These are phyloP conservation scores for Tapera naevia DNA, from an alignment of 2,797 vertebrate genomes.

Conservation along the genomic window DNA sequence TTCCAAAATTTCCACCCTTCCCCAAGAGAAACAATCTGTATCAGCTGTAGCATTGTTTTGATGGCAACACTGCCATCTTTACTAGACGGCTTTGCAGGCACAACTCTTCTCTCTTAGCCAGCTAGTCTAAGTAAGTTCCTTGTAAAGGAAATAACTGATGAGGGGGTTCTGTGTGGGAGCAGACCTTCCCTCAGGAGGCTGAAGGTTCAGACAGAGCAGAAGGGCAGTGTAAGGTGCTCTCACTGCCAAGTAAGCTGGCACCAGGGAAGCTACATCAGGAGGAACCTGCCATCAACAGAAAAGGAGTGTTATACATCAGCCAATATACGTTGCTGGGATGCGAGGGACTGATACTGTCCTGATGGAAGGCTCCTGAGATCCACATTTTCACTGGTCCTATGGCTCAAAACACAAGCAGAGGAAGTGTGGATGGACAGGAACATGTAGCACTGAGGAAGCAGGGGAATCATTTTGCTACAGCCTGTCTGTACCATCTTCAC, in stretches of 20 bases:
- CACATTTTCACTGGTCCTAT: not conserved
- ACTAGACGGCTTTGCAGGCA: not conserved
- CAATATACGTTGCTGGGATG: not conserved
- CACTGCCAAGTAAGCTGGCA: not conserved
- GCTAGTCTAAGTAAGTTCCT: not conserved
- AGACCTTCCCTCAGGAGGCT: not conserved
- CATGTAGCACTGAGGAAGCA: not conserved
- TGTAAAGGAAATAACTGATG: not conserved
- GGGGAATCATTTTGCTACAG: not conserved
- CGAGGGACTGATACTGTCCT: not conserved
- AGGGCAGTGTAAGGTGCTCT: not conserved
- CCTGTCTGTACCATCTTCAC: not conserved
- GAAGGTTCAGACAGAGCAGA: not conserved
- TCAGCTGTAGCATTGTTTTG: not conserved
- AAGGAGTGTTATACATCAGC: not conserved
- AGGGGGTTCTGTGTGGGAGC: not conserved
- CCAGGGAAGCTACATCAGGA: not conserved
- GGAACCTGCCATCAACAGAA: not conserved
- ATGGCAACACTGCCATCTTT: not conserved
- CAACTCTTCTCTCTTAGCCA: not conserved
- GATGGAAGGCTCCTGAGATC: not conserved
- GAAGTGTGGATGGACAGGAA: not conserved
- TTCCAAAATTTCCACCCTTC: not conserved
- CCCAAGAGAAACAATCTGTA: not conserved
- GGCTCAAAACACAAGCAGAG: not conserved